Percentiles rank a stretch among this genome's conserved stretches.
These are phyloP conservation scores for Platysternon megacephalum DNA, from an alignment of 2,113 vertebrate genomes.

Conservation along the genomic window DNA sequence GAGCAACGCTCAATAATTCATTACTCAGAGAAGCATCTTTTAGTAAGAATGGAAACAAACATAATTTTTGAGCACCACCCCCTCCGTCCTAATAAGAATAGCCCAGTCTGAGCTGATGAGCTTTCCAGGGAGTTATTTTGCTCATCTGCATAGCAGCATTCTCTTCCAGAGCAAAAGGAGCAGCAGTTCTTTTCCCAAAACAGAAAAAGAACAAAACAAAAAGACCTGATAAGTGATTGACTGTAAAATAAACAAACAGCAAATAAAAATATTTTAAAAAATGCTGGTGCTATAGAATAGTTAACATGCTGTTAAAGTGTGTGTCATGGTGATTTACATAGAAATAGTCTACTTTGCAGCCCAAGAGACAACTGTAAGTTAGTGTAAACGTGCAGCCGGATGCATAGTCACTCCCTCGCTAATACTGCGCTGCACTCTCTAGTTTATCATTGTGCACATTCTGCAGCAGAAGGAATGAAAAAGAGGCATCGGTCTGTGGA, in stretches of 20 bases:
- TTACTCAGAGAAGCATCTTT: not conserved
- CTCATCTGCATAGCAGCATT: not conserved
- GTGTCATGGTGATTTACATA: not conserved
- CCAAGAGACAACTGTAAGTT: accelerated
- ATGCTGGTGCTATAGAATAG: not conserved
- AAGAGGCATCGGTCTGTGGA: not conserved
- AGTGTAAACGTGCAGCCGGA: accelerated
- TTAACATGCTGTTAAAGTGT: not conserved
- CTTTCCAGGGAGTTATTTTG: not conserved
- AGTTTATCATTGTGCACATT: not conserved
- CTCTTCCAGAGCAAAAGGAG: not conserved
- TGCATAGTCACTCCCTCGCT: accelerated
- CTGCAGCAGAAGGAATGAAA: not conserved
- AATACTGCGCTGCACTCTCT: accelerated
- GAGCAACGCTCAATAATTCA: not conserved
- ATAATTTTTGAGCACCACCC: not conserved
- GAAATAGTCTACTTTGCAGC: not conserved
- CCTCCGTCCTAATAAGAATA: not conserved
- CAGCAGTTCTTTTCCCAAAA: not conserved
- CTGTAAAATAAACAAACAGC: not conserved
- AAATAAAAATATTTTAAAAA: not conserved
- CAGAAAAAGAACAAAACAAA: not conserved
- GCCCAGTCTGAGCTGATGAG: not conserved
- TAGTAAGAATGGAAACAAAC: not conserved
- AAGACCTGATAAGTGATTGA: not conserved